Evolutionary conservation across 2,888 invertebrate genomes (phyloP), one percentile per base, ranked within the genome.

Genomic region (Netelia fuscicornis): DNA sequence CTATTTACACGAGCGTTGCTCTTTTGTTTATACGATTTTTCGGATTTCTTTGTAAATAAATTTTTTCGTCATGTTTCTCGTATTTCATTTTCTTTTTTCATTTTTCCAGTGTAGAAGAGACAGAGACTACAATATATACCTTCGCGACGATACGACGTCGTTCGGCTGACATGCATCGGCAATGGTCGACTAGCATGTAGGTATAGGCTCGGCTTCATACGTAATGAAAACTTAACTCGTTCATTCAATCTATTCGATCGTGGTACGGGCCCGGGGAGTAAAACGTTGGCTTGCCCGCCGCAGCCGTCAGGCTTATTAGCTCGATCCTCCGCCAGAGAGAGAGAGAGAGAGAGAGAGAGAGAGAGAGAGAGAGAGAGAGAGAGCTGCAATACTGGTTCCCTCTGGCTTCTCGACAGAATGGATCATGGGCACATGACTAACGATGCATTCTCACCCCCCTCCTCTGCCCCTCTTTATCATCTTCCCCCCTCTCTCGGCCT

Each of bases 181-280:
- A 25, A 70, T 52, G n/a, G 44, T 62, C 62, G 48, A 30, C 52
- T 23, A 25, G 58, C 74, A 56, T 74, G n/a, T 56, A 56, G 17
- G 17, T 56, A 56, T 56, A 56, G 8, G 17, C 17, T 17, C 20
- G 20, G 67, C 65, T 54, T 65, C 25, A 52, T 52, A 13, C 56
- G 54, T 76, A 76, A 84, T 80, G 80, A 80, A 76, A 80, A 71
- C 64, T 84, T 75, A 80, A 80, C 80, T 71, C 80, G 76, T 80
- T 84, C 65, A 76, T 84, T 80, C 71, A 84, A 80, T 84, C 75
- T 80, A 72, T 54, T 80, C 52, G 76, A 84, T 84, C 58, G 76
- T 71, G 64, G 54, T 25, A 62, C 30, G 62, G 52, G 13, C 52
- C 62, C 25, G 6, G 62, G 62, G 30, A 23, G 25, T 30, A 25